These are phyloP conservation scores for Umimayanthus chanpuru DNA, from an alignment of 92 coral and sea anemone species.

Conservation along the genomic window DNA sequence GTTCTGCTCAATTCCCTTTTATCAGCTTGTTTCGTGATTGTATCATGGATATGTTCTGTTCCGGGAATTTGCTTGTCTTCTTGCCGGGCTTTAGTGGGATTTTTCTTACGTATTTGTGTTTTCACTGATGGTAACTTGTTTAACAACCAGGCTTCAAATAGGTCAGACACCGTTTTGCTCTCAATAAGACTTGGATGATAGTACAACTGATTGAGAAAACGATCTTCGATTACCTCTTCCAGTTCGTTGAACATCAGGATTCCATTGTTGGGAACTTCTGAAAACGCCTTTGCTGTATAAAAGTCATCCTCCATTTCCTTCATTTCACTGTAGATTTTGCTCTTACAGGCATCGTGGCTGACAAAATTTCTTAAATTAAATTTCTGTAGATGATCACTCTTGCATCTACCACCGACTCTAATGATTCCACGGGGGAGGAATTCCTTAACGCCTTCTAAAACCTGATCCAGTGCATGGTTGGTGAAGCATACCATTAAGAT, in stretches of 20 bases:
- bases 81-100: background rate
- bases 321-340: constrained; percentile 9
- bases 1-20: no score
- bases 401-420: constrained; percentile 76
- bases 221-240: constrained; percentile 25
- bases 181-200: constrained; percentile 11
- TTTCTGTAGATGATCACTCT: constrained; percentile 50
- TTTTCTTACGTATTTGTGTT: background rate
- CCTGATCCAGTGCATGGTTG: constrained; percentile 80
- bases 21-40: no score
- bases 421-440: constrained; percentile 51
- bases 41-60: no score
- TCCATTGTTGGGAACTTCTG: background rate
- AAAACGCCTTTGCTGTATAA: background rate
- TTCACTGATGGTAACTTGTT: constrained; percentile 7
- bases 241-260: constrained; percentile 2
- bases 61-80: background rate
- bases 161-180: background rate
- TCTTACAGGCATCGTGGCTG: background rate
- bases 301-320: constrained; percentile 13
- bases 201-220: constrained; percentile 37
- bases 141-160: constrained; percentile 9
- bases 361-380: constrained; percentile 50
- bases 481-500: constrained; percentile 86
- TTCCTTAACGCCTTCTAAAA: constrained; percentile 69